phyloP scores from a whole-genome alignment of 2,797 vertebrate genomes.

The Ibycter americanus region DNA sequence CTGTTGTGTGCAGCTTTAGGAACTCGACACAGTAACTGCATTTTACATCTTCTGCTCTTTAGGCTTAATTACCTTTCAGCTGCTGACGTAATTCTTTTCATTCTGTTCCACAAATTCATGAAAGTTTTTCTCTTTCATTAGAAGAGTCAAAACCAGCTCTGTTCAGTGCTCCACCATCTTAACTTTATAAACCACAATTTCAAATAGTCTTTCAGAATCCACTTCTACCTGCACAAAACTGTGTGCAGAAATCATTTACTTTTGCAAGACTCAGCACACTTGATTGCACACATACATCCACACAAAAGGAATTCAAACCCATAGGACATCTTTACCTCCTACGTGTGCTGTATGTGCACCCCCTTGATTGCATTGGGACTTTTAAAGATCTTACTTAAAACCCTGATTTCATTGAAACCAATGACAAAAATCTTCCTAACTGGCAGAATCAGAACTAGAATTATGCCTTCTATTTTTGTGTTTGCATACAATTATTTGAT shows the following conservation, averaged over 20 bases:
- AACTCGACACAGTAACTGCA: background rate
- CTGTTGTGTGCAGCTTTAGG: background rate
- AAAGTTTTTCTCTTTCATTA: background rate
- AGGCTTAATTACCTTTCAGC: background rate
- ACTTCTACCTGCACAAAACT: background rate
- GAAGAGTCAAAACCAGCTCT: background rate
- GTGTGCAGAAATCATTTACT: background rate
- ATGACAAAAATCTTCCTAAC: background rate
- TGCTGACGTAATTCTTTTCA: background rate
- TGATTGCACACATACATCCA: background rate
- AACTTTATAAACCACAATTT: background rate
- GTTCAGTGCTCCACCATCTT: background rate
- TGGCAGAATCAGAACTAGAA: background rate
- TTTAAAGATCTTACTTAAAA: background rate
- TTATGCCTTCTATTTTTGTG: background rate
- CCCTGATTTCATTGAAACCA: background rate
- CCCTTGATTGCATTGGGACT: background rate
- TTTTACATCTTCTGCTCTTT: background rate
- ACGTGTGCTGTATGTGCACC: rapidly evolving
- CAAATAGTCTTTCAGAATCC: background rate
- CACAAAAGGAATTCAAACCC: background rate
- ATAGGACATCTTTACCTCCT: background rate
- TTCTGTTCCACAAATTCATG: background rate
- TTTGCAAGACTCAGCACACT: background rate
- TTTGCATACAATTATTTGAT: background rate